Percentiles rank a stretch among this genome's conserved stretches.
These are phyloP conservation scores for Oxystoma pomonae DNA, from an alignment of 2,888 invertebrate genomes.

Conservation along the genomic window DNA sequence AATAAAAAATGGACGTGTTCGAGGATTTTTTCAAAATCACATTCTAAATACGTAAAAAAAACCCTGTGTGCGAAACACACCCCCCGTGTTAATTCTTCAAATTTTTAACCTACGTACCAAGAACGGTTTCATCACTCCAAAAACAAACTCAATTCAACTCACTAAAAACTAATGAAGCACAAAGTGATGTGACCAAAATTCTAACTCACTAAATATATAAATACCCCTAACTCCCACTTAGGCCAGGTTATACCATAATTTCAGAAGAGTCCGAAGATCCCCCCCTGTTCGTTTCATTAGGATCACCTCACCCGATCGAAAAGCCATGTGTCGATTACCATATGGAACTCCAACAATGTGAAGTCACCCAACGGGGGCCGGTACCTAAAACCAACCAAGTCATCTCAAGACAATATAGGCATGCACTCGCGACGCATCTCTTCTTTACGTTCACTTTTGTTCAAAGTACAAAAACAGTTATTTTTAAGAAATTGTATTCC, in stretches of 20 bases:
- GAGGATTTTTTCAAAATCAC: no score
- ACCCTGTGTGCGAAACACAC: no score
- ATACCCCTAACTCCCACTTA: background rate
- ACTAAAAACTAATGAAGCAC: background rate
- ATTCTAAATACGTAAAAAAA: no score
- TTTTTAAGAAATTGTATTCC: background rate
- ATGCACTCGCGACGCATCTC: background rate
- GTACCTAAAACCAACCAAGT: background rate
- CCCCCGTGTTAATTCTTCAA: background rate
- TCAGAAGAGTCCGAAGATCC: background rate
- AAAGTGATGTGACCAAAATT: background rate
- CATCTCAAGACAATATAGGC: background rate
- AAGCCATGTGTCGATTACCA: no score
- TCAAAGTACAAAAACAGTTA: background rate
- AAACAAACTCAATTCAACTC: background rate
- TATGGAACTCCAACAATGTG: background rate
- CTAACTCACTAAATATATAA: background rate
- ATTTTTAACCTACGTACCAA: conserved; percentile 38
- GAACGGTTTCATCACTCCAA: conserved; percentile 39
- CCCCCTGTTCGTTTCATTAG: background rate
- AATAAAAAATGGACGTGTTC: no score
- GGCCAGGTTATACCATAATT: background rate
- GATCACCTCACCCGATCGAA: background rate
- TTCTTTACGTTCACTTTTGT: background rate
- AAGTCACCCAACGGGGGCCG: background rate